Evolutionary conservation across 2,113 vertebrate species (phyloP), one percentile per base, ranked within the genome.

Genomic region (Mesitornis unicolor): DNA sequence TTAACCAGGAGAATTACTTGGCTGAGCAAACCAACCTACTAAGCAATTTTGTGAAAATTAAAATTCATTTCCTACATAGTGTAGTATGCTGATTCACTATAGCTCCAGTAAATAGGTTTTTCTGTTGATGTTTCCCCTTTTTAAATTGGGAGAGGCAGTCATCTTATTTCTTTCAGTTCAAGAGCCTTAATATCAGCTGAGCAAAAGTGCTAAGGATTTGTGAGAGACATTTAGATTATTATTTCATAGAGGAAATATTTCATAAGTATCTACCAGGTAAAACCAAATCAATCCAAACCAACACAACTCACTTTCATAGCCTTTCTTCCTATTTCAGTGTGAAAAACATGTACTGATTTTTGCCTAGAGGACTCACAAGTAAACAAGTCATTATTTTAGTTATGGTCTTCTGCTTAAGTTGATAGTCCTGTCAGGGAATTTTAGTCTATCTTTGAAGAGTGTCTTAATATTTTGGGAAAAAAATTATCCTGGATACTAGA

Each of bases 11-110:
- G 38, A 96, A 69, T 83, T 92, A 92, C 84, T 94, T 91, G 85
- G 33, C 79, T 1, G 2, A 90, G 60, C 21, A 91, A 95, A 89
- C 42, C 40, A 84, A 63, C 77, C 26, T 88, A 53, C 57, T 80
- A 93, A 93, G 86, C 65, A 90, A 69, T 85, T 94, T 61, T 87
- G 16, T 0, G 13, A 93, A 94, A 96, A 91, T 96, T 93, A 95
- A 93, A 96, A 94, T 93, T 86, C 12, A 90, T 93, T 92, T 95
- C 78, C 65, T 73, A 70, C 61, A 87, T 9, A 36, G 18, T 59
- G n/a, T 10, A 73, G 74, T 69, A 42, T 84, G 28, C 61, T 68
- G 33, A 22, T 65, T 89, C n/a, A 65, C 77, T 84, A 43, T 38
- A 84, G 61, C 9, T 14, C 17, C 8, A 28, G 70, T 69, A 96